Conservation (phyloP, 1,140 invertebrate species). For the Drosophila nikananu region DNA sequence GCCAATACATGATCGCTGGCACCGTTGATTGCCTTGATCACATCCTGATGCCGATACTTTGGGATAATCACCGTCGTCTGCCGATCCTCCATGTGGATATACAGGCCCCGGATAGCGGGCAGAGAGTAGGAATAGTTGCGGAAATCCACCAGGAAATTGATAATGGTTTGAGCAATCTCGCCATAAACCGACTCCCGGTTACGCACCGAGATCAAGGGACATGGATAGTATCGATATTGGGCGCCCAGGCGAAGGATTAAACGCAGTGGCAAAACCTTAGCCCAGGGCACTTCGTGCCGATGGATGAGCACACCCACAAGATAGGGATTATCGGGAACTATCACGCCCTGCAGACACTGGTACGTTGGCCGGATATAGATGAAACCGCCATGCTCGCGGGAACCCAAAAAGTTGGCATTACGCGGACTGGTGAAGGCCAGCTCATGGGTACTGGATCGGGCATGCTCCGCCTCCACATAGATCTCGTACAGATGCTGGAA, state of each 20-base stretch:
- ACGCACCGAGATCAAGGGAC: conserved; percentile 92
- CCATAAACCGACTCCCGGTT: conserved; percentile 93
- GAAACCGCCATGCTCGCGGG: conserved; percentile 94
- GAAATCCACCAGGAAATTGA: conserved; percentile 95
- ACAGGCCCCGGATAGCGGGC: conserved; percentile 91
- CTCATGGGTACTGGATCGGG: conserved; percentile 89
- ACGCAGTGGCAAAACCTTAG: conserved; percentile 89
- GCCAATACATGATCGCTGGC: conserved; percentile 94
- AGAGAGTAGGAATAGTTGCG: conserved; percentile 94
- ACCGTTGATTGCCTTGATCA: conserved; percentile 92
- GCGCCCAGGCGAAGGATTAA: conserved; percentile 92
- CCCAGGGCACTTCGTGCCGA: conserved; percentile 95
- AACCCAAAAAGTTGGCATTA: conserved; percentile 89
- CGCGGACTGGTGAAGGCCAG: conserved; percentile 89
- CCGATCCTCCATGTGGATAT: conserved; percentile 94
- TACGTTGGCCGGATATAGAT: conserved; percentile 93
- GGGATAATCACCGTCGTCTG: conserved; percentile 93
- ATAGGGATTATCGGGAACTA: conserved; percentile 91
- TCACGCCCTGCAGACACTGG: conserved; percentile 93
- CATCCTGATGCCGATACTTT: conserved; percentile 93
- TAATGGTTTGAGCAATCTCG: conserved; percentile 96
- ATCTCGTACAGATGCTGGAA: conserved; percentile 91
- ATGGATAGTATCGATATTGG: conserved; percentile 95
- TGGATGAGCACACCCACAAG: conserved; percentile 93
- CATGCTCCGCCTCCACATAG: conserved; percentile 92